phyloP scores from a whole-genome alignment of 2,888 invertebrate species.

The Mythimna lalbum region DNA sequence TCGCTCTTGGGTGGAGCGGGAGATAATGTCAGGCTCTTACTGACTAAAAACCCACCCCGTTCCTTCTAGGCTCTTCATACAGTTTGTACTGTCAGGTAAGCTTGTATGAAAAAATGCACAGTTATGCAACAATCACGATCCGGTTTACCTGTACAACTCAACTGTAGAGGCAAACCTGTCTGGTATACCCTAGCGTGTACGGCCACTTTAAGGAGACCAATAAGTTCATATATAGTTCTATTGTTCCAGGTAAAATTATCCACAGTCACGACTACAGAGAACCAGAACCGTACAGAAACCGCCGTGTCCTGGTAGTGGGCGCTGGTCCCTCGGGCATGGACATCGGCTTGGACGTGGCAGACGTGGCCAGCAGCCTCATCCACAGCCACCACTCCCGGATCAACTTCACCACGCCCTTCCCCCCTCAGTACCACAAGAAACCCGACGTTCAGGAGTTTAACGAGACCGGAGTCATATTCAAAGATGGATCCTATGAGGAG shows the following conservation, averaged over 20 bases:
- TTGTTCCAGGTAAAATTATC: slow-evolving; percentile 87
- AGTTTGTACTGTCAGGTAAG: no score
- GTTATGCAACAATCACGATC: no score
- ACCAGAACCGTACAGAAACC: slow-evolving; percentile 90
- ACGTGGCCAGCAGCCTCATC: slow-evolving; percentile 81
- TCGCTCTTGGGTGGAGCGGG: no score
- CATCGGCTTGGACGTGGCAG: slow-evolving; percentile 91
- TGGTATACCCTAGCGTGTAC: no score
- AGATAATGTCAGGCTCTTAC: no score
- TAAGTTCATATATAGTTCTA: not conserved
- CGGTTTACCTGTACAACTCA: no score
- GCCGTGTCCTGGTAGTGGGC: slow-evolving; percentile 92
- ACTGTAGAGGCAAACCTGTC: no score
- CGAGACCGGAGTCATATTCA: slow-evolving; percentile 89
- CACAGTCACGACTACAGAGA: slow-evolving; percentile 94
- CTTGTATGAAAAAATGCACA: no score
- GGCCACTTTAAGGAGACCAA: no score
- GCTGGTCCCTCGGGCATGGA: slow-evolving; percentile 94
- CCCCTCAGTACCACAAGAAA: slow-evolving; percentile 87
- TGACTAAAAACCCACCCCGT: no score
- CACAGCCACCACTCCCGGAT: slow-evolving; percentile 88
- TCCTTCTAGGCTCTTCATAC: no score
- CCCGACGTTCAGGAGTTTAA: slow-evolving; percentile 88
- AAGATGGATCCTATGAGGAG: slow-evolving; percentile 90
- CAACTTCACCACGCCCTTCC: slow-evolving; percentile 82